phyloP scores from a whole-genome alignment of 2,113 vertebrate species.

The Nicator chloris region DNA sequence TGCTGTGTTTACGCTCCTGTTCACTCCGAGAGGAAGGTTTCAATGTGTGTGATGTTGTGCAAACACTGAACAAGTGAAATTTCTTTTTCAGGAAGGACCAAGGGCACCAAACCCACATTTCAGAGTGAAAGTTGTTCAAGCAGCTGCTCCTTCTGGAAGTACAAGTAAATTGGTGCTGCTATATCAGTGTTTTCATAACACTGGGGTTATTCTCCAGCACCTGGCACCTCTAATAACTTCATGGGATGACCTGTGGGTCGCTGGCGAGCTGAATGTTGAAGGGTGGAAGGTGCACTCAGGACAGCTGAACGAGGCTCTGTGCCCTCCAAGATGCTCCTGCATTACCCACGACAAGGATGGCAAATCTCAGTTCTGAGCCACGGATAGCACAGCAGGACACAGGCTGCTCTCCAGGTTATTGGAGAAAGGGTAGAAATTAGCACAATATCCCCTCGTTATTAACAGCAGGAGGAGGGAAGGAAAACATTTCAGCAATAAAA shows the following conservation, averaged over 20 bases:
- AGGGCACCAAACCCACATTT: not conserved
- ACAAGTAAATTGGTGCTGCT: fast-evolving
- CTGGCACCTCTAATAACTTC: not conserved
- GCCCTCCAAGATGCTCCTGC: not conserved
- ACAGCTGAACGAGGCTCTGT: not conserved
- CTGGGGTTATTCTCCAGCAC: not conserved
- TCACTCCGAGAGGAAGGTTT: fast-evolving
- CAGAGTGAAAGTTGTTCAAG: not conserved
- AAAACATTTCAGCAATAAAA: constrained; percentile 6
- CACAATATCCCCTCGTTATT: not conserved
- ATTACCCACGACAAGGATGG: fast-evolving
- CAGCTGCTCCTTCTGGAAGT: not conserved
- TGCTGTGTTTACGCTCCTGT: not conserved
- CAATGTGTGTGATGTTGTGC: fast-evolving
- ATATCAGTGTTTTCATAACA: fast-evolving
- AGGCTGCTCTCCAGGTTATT: not conserved
- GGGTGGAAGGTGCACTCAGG: not conserved
- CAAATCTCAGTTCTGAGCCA: not conserved
- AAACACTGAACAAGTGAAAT: not conserved
- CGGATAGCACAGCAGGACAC: not conserved
- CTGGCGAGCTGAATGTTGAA: fast-evolving
- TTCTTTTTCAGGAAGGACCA: not conserved
- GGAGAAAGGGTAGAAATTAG: not conserved
- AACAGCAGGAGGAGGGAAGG: not conserved
- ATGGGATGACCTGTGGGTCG: not conserved